phyloP scores from a whole-genome alignment of 37 sponge, comb jelly and placozoan species.

The Spongia lamella region DNA sequence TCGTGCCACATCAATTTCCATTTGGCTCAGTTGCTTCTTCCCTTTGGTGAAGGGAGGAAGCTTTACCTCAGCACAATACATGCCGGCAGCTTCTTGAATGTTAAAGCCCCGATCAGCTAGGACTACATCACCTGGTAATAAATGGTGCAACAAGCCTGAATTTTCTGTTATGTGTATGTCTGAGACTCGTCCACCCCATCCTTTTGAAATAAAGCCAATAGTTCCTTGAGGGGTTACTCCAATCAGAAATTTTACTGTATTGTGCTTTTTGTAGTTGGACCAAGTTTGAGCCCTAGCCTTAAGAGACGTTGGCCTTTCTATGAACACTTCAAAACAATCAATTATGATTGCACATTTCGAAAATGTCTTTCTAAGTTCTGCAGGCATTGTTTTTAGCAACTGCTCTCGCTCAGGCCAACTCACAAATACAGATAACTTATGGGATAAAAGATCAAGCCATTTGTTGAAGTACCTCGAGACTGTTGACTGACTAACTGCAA shows the following conservation, averaged over 20 bases:
- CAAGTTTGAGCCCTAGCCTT: slow-evolving; percentile 9
- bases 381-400: slow-evolving; percentile 21
- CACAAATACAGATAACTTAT: slow-evolving; percentile 34
- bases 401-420: slow-evolving; percentile 60
- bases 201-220: slow-evolving; percentile 17
- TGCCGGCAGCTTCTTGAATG: slow-evolving; percentile 9
- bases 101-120: slow-evolving; percentile 21
- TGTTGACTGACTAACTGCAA: slow-evolving; percentile 19
- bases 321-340: too few relatives aligned
- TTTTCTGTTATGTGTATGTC: slow-evolving; percentile 18
- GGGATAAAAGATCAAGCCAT: not conserved
- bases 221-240: slow-evolving; percentile 24
- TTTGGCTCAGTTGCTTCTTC: too few relatives aligned
- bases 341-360: not conserved
- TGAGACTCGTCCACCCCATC: slow-evolving; percentile 42
- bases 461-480: slow-evolving; percentile 24
- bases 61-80: slow-evolving; percentile 24
- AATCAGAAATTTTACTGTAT: too few relatives aligned
- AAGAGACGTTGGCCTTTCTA: slow-evolving; percentile 12
- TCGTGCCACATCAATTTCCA: slow-evolving; percentile 35
- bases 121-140: slow-evolving; percentile 4
- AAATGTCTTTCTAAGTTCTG: not conserved
- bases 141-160: slow-evolving; percentile 10
- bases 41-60: slow-evolving; percentile 24
- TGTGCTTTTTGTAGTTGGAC: too few relatives aligned